Evolutionary conservation across 2,797 vertebrate species (phyloP).

Genomic region (Cossypha caffra): DNA sequence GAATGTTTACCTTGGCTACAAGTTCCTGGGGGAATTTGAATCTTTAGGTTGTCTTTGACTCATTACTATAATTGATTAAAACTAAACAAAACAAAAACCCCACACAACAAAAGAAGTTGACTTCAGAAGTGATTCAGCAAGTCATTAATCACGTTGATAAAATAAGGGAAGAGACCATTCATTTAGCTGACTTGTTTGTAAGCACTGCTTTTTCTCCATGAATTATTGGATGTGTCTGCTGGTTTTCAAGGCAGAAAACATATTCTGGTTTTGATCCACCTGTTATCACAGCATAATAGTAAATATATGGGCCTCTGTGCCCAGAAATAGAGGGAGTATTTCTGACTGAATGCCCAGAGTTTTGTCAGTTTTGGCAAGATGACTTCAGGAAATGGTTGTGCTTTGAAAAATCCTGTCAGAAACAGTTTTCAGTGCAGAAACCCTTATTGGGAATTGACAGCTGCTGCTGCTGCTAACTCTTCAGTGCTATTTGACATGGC

Average conservation of each 20-base stretch:
- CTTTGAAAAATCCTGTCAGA: neutral
- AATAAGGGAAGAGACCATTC: neutral
- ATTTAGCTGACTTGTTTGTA: neutral
- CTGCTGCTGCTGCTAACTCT: neutral
- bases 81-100: neutral
- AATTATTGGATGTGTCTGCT: neutral
- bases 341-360: neutral
- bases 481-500: neutral
- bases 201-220: neutral
- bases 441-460: neutral
- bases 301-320: neutral
- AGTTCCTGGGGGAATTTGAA: neutral
- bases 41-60: neutral
- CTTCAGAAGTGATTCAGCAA: neutral
- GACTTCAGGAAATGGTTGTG: neutral
- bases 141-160: neutral
- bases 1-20: neutral
- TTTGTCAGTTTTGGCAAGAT: neutral
- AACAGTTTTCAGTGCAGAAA: neutral
- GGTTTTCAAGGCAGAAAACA: neutral
- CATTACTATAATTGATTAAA: neutral
- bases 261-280: neutral
- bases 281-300: neutral
- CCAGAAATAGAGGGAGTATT: neutral
- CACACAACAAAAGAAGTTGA: neutral